A percentile compares a stretch with the other conserved stretches of the same genome.
These are phyloP conservation scores for Cyclura pinguis DNA, from an alignment of 2,797 vertebrate genomes.

Conservation along the genomic window DNA sequence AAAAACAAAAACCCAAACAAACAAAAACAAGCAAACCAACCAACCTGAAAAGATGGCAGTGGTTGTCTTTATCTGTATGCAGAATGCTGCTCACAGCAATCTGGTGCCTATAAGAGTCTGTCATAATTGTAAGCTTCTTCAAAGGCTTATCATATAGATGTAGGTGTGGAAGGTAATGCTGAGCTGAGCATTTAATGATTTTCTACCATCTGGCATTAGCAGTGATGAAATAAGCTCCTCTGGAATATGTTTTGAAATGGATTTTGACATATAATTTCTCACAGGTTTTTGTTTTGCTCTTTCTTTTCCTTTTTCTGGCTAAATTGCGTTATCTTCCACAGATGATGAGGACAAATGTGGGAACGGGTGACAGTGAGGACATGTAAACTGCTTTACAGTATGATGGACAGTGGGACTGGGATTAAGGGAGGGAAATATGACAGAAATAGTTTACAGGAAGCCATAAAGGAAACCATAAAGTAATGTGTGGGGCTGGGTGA, in stretches of 20 bases:
- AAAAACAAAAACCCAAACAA: neutral
- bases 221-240: neutral
- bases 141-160: neutral
- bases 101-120: neutral
- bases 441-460: neutral
- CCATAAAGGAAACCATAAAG: neutral
- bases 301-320: neutral
- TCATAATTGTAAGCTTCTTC: neutral
- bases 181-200: constrained; percentile 2
- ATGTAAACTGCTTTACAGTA: neutral
- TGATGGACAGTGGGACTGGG: neutral
- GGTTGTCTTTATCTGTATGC: neutral
- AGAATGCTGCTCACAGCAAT: constrained; percentile 3
- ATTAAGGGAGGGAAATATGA: neutral
- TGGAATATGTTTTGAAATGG: neutral
- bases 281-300: neutral
- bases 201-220: neutral
- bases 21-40: neutral
- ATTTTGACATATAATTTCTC: constrained; percentile 9
- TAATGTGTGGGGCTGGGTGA: too few species aligned
- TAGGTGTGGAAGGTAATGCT: neutral
- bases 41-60: neutral
- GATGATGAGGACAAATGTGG: neutral
- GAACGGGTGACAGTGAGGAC: neutral
- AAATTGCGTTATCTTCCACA: neutral